Conservation (phyloP, 2,888 invertebrate genomes). For the Dryocosmus kuriphilus region DNA sequence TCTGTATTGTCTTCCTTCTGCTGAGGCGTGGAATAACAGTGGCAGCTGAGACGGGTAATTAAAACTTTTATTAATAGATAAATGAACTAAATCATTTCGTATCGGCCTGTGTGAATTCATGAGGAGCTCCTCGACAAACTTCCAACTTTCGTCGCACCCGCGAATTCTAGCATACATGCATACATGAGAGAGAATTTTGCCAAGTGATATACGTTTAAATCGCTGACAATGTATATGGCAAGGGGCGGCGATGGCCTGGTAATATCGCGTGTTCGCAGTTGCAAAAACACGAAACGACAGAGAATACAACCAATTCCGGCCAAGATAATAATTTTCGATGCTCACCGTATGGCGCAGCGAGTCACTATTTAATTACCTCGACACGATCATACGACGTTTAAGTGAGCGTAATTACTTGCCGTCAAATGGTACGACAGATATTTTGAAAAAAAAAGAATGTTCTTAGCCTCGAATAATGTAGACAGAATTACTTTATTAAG, state of each 20-base stretch:
- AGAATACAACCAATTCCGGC: neutral
- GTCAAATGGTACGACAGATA: neutral
- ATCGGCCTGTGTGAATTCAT: too few species aligned
- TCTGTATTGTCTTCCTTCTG: neutral
- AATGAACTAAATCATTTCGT: conserved; percentile 4
- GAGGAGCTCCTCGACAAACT: too few species aligned
- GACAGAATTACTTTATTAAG: neutral
- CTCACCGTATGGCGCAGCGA: neutral
- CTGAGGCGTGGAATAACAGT: neutral
- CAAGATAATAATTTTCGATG: neutral
- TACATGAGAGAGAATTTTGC: neutral
- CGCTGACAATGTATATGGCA: neutral
- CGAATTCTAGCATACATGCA: too few species aligned
- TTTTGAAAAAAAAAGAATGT: neutral
- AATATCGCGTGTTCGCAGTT: neutral
- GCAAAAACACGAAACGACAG: neutral
- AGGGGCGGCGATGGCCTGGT: neutral
- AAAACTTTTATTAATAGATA: conserved; percentile 33
- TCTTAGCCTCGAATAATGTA: neutral
- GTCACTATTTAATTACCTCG: neutral
- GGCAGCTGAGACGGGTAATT: conserved; percentile 22
- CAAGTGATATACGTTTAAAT: neutral
- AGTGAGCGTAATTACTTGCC: neutral
- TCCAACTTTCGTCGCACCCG: too few species aligned
- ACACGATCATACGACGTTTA: neutral